Evolutionary conservation across 1,140 invertebrate genomes (phyloP).

Genomic region (Saccostrea glomerata): DNA sequence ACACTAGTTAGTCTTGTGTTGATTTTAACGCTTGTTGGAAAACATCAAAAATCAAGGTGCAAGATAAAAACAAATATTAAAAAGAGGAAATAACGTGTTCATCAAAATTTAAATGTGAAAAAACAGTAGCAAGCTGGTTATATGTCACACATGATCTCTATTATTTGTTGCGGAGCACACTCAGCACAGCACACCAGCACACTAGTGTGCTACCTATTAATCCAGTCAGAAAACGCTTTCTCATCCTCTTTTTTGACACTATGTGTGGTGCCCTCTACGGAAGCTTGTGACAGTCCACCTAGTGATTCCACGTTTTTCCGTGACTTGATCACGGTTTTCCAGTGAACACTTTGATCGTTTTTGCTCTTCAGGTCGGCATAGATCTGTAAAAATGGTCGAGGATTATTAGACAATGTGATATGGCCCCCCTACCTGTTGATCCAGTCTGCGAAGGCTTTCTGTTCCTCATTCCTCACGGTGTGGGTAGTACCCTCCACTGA

Average conservation of each 20-base stretch:
- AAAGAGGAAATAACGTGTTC: neutral
- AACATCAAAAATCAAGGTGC: neutral
- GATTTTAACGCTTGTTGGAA: neutral
- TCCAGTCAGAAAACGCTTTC: slow-evolving; percentile 99
- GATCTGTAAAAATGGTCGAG: slow-evolving; percentile 17
- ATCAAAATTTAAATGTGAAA: neutral
- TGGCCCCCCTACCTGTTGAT: slow-evolving; percentile 88
- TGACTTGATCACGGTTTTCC: slow-evolving; percentile 84
- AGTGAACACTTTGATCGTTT: neutral
- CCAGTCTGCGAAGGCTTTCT: slow-evolving; percentile 99
- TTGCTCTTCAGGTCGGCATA: slow-evolving; percentile 24
- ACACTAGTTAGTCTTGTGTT: neutral
- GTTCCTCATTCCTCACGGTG: slow-evolving; percentile 90
- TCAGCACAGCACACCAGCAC: slow-evolving; percentile 20
- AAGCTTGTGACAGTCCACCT: slow-evolving; percentile 97
- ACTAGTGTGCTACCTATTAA: slow-evolving; percentile 85
- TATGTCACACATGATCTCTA: neutral
- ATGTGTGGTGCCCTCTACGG: slow-evolving; percentile 91
- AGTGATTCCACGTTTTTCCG: slow-evolving; percentile 95
- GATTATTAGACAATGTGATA: neutral
- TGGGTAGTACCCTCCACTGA: slow-evolving; percentile 93
- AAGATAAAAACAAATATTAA: neutral
- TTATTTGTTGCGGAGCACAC: neutral
- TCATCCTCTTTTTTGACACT: slow-evolving; percentile 92
- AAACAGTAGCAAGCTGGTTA: neutral